Conservation (phyloP, 2,888 invertebrate species). For the Neoitamus cyanurus region DNA sequence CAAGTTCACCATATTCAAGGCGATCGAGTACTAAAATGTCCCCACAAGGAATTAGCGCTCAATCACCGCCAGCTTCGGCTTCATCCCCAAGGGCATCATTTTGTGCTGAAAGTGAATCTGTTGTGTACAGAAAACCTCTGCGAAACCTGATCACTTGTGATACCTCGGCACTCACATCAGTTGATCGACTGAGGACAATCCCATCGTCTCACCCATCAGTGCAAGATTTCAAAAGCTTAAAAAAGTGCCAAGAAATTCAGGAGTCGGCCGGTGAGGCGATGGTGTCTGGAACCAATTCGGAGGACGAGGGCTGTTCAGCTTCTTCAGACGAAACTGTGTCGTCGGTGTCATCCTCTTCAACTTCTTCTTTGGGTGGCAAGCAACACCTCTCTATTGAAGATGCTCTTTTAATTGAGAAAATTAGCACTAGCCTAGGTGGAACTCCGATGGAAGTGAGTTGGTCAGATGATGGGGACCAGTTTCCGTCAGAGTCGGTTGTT, state of each 20-base stretch:
- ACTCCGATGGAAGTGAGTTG: slow-evolving; percentile 67
- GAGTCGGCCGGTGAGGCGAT: slow-evolving; percentile 75
- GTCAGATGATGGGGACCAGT: slow-evolving; percentile 65
- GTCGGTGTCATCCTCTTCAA: slow-evolving; percentile 66
- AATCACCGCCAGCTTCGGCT: slow-evolving; percentile 55
- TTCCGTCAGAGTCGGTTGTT: slow-evolving; percentile 59
- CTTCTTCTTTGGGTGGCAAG: slow-evolving; percentile 58
- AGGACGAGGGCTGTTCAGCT: slow-evolving; percentile 70
- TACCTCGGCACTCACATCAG: slow-evolving; percentile 59
- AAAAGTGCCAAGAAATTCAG: slow-evolving; percentile 69
- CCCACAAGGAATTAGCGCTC: slow-evolving; percentile 34
- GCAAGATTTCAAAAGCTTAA: slow-evolving; percentile 60
- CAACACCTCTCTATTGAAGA: slow-evolving; percentile 60
- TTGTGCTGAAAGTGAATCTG: slow-evolving; percentile 21
- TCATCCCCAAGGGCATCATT: slow-evolving; percentile 29
- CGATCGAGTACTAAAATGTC: slow-evolving; percentile 48
- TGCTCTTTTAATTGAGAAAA: slow-evolving; percentile 61
- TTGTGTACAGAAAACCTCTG: slow-evolving; percentile 51
- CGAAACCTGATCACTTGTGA: slow-evolving; percentile 63
- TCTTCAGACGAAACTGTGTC: slow-evolving; percentile 67
- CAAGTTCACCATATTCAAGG: slow-evolving; percentile 56
- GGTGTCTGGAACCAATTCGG: slow-evolving; percentile 74
- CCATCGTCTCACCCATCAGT: slow-evolving; percentile 60
- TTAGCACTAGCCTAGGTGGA: slow-evolving; percentile 64
- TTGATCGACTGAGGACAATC: slow-evolving; percentile 57